Base-by-base conservation (phyloP, 1,140 invertebrate genomes). In the Himalopsyche phryganea region DNA sequence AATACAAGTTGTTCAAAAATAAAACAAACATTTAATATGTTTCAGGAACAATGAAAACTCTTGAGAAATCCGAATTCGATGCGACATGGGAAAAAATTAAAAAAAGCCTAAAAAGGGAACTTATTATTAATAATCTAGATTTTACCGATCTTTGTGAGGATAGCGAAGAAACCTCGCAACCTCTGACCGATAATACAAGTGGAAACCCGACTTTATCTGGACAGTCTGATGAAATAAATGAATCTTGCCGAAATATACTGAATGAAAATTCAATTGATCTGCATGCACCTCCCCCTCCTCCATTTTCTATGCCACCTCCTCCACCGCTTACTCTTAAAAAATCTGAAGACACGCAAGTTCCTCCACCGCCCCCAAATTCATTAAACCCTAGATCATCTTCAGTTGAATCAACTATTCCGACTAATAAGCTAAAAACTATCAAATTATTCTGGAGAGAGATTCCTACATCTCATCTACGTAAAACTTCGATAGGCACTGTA, bases 391-490 rank as follows among this genome's bases (percentile, higher is more conserved):
- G 41, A 11, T 17, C 41, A n/a, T n/a, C n/a, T n/a, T n/a, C n/a
- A 35, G 33, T 2, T 53, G 41, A 36, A 23, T 36, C 10, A 28
- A 45, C 10, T 53, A 53, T 19, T 42, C 33, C 19, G 35, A 53
- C 68, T 97, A 97, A 71, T 94, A 86, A 66, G 98, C 97, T n/a
- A 72, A 98, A 98, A 74, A 98, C 96, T n/a, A 89, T 98, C 3
- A 98, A 98, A 78, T 78, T 99, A n/a, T 98, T 99, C 73, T 99
- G 97, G 97, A 92, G 92, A 71, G 94, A 98, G 77, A 86, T 94
- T 4, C 82, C 90, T n/a, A n/a, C n/a, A n/a, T n/a, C n/a, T 59
- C 92, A 96, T 60, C 92, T 94, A 71, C 85, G 89, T 10, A 76
- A 87, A 33, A 81, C 86, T 3, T 83, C 84, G 58, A 70, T 84